These are phyloP conservation scores for Sebastes aleutianus DNA, from an alignment of 2,797 vertebrate genomes.

Conservation along the genomic window DNA sequence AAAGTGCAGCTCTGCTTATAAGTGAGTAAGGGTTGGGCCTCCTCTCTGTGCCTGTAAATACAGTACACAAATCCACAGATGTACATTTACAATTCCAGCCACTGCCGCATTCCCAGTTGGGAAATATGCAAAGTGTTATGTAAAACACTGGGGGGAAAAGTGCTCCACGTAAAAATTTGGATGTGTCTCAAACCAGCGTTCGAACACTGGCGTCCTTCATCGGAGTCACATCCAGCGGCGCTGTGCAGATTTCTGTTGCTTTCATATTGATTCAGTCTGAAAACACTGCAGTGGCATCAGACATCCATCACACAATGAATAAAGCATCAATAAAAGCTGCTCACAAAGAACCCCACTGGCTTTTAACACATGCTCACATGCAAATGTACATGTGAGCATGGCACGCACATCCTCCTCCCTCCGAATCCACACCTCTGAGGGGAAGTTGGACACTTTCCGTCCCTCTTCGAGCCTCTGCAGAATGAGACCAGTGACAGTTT, in stretches of 20 bases:
- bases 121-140: slow-evolving; percentile 66
- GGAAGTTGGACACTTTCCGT: neutral
- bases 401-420: neutral
- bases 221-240: neutral
- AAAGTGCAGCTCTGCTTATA: neutral
- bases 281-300: slow-evolving; percentile 7
- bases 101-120: slow-evolving; percentile 34
- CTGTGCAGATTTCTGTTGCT: neutral
- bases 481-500: neutral
- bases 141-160: slow-evolving; percentile 35
- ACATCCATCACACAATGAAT: neutral
- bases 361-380: neutral
- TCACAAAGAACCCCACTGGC: neutral
- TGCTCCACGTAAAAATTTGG: neutral
- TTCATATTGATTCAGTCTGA: neutral
- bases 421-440: neutral
- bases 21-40: neutral
- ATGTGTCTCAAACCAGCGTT: neutral
- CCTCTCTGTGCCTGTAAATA: slow-evolving; percentile 2
- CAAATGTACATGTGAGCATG: neutral
- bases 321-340: neutral
- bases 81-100: slow-evolving; percentile 60
- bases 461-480: neutral
- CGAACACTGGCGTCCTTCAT: neutral
- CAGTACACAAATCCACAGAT: slow-evolving; percentile 43